Percentiles rank a stretch among this genome's conserved stretches.
Conservation (phyloP, 1,140 invertebrate species). For the Drosophila rhopaloa region DNA sequence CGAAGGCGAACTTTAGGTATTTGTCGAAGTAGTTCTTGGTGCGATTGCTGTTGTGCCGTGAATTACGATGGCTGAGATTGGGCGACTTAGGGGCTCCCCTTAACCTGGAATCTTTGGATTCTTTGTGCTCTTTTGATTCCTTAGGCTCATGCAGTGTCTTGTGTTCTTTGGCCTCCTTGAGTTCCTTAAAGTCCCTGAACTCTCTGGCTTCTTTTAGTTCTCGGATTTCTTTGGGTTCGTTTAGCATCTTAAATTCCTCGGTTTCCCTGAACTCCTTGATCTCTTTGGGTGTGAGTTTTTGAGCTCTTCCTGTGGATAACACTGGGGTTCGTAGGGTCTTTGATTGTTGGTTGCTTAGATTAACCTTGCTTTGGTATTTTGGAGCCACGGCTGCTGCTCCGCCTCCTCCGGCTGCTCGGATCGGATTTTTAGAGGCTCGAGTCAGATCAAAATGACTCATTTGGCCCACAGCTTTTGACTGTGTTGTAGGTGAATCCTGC, state of each 20-base stretch:
- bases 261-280: neutral
- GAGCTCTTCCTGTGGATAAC: neutral
- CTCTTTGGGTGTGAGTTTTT: slow-evolving; percentile 8
- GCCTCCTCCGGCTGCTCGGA: neutral
- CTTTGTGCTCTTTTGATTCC: neutral
- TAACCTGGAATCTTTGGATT: neutral
- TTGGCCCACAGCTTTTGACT: neutral
- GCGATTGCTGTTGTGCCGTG: slow-evolving; percentile 27
- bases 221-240: neutral
- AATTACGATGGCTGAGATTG: slow-evolving; percentile 12
- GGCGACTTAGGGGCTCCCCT: slow-evolving; percentile 9
- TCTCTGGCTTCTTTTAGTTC: neutral
- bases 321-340: neutral
- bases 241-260: neutral
- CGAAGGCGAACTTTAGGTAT: slow-evolving; percentile 66
- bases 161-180: neutral
- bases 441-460: neutral
- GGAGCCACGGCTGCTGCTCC: neutral
- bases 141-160: neutral
- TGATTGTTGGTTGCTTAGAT: neutral
- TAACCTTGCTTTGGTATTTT: neutral
- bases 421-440: neutral
- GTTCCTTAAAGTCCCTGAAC: neutral
- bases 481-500: neutral
- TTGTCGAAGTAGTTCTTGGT: slow-evolving; percentile 67